phyloP scores from a whole-genome alignment of 2,888 invertebrate genomes.

The Aethes cnicana region DNA sequence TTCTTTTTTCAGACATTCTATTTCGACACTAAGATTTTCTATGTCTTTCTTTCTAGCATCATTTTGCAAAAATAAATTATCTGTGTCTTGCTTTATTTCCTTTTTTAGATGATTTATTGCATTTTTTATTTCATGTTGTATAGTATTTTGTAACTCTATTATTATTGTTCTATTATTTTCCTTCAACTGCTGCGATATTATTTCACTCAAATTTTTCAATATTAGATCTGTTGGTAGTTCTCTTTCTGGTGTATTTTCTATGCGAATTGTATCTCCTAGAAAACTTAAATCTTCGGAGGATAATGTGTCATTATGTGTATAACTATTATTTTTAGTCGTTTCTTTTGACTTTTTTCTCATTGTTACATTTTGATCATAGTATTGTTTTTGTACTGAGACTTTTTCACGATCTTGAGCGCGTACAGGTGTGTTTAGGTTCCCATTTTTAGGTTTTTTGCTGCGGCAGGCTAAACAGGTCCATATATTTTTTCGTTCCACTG shows the following conservation, averaged over 20 bases:
- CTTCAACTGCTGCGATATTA: not conserved
- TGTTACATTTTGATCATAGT: too few species aligned
- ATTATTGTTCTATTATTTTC: conserved; percentile 7
- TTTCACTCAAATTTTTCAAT: not conserved
- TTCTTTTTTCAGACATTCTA: not conserved
- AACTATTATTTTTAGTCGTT: not conserved
- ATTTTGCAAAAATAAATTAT: not conserved
- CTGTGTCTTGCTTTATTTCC: not conserved
- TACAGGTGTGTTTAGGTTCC: too few species aligned
- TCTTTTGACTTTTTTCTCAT: not conserved
- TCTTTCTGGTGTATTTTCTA: not conserved
- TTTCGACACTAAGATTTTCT: not conserved
- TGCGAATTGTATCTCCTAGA: not conserved
- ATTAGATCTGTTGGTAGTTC: not conserved
- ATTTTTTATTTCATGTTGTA: not conserved
- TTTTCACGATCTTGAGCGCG: too few species aligned
- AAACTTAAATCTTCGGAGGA: not conserved
- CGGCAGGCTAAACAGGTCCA: too few species aligned
- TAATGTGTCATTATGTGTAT: too few species aligned
- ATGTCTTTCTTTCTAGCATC: not conserved
- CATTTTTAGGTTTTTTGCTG: too few species aligned
- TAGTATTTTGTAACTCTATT: not conserved
- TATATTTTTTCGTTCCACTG: too few species aligned
- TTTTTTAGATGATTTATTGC: not conserved
- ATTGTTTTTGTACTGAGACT: too few species aligned